A percentile compares a stretch with the other conserved stretches of the same genome.
phyloP scores from a whole-genome alignment of 2,113 vertebrate genomes.

The Calidris pygmaea region DNA sequence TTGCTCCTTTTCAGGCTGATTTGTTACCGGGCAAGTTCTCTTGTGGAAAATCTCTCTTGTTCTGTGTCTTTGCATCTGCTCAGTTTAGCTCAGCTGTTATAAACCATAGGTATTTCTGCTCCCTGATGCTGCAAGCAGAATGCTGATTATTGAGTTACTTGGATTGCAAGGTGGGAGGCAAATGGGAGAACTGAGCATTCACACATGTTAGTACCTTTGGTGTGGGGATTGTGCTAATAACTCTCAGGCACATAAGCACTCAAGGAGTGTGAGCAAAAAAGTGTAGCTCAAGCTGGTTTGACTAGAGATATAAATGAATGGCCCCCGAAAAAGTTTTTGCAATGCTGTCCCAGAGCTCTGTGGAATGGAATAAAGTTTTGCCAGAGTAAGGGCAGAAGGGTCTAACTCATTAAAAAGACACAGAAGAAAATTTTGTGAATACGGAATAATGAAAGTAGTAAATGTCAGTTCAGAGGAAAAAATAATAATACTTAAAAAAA shows the following conservation, averaged over 20 bases:
- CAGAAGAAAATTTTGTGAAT: neutral
- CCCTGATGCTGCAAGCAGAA: neutral
- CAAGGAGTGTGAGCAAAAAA: neutral
- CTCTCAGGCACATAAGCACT: neutral
- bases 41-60: neutral
- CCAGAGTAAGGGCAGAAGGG: neutral
- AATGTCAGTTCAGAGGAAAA: neutral
- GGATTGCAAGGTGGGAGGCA: neutral
- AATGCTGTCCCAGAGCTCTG: neutral
- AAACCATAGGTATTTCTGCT: neutral
- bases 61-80: neutral
- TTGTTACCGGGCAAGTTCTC: neutral
- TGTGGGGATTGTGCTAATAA: neutral
- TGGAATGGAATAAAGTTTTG: neutral
- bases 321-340: neutral
- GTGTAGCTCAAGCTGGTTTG: neutral
- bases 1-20: neutral
- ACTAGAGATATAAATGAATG: neutral
- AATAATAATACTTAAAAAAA: neutral
- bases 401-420: neutral
- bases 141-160: neutral
- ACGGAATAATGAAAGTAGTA: neutral
- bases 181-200: neutral
- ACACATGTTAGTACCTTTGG: neutral
- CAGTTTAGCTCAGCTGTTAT: neutral